Conservation (phyloP, 1,140 invertebrate genomes). For the Pantala flavescens region DNA sequence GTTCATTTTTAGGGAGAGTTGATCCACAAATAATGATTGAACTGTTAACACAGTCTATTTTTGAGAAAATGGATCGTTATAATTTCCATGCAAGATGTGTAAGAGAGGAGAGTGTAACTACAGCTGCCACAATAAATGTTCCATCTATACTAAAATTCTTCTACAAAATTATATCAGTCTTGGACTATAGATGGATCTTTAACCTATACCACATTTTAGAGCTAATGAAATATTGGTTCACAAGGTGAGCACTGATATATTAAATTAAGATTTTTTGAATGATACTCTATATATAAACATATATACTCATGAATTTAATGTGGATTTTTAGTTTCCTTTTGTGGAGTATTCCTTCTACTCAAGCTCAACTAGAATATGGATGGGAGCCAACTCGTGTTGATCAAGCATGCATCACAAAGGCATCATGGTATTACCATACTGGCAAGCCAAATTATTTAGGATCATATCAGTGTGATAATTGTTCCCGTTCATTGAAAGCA, state of each 20-base stretch:
- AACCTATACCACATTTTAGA: not conserved
- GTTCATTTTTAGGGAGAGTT: not conserved
- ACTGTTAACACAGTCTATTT: not conserved
- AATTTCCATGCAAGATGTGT: not conserved
- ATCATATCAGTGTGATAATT: conserved; percentile 4
- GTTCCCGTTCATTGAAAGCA: not conserved
- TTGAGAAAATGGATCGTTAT: not conserved
- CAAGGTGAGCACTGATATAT: not conserved
- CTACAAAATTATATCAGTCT: not conserved
- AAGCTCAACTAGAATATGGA: not conserved
- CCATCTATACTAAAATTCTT: not conserved
- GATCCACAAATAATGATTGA: conserved; percentile 6
- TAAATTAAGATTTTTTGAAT: no score
- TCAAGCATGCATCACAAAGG: not conserved
- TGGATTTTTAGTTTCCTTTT: not conserved
- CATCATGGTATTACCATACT: conserved; percentile 2
- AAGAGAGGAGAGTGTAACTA: not conserved
- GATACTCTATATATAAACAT: no score
- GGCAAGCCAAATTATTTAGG: not conserved
- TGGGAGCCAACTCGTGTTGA: not conserved
- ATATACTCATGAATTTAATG: no score
- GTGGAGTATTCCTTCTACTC: not conserved
- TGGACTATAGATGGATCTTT: not conserved
- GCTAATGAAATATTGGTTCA: not conserved
- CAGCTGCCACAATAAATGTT: not conserved